Percentiles rank a stretch among this genome's conserved stretches.
phyloP scores from a whole-genome alignment of 1,140 invertebrate species.

The Calycopis cecrops region DNA sequence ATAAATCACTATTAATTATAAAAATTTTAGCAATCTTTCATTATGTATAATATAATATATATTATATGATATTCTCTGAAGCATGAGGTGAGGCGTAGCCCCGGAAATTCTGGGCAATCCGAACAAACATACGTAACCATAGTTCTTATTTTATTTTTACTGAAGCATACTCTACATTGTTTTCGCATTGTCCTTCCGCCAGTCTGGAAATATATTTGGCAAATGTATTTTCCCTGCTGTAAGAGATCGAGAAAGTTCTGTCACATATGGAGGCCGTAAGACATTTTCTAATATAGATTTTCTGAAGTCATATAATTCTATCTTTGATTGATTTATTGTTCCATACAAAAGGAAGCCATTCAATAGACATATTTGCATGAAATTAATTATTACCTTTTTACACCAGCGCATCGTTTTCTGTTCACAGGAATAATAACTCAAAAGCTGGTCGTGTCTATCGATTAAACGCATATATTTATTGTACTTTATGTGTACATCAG shows the following conservation, averaged over 20 bases:
- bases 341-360: slow-evolving; percentile 19
- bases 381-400: no score
- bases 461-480: slow-evolving; percentile 16
- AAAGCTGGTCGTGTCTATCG: slow-evolving; percentile 13
- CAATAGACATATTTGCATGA: slow-evolving; percentile 25
- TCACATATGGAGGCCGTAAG: slow-evolving; percentile 4
- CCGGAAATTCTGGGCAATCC: slow-evolving; percentile 13
- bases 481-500: slow-evolving; percentile 8
- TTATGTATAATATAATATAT: no score
- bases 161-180: slow-evolving; percentile 10
- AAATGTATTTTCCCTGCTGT: slow-evolving; percentile 15
- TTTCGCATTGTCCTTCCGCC: slow-evolving; percentile 12
- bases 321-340: slow-evolving; percentile 15
- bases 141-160: slow-evolving; percentile 12
- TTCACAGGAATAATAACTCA: slow-evolving; percentile 16
- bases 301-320: slow-evolving; percentile 19
- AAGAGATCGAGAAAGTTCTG: slow-evolving; percentile 15
- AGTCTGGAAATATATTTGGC: slow-evolving; percentile 7
- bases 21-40: no score
- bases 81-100: slow-evolving; percentile 14
- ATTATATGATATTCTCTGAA: slow-evolving; percentile 14
- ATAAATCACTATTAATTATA: no score
- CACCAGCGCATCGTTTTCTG: slow-evolving; percentile 20
- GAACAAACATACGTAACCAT: slow-evolving; percentile 6
- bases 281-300: slow-evolving; percentile 19